Percentiles rank a stretch among this genome's conserved stretches.
Evolutionary conservation across 2,888 invertebrate species (phyloP).

Genomic region (Megastigmus dorsalis): DNA sequence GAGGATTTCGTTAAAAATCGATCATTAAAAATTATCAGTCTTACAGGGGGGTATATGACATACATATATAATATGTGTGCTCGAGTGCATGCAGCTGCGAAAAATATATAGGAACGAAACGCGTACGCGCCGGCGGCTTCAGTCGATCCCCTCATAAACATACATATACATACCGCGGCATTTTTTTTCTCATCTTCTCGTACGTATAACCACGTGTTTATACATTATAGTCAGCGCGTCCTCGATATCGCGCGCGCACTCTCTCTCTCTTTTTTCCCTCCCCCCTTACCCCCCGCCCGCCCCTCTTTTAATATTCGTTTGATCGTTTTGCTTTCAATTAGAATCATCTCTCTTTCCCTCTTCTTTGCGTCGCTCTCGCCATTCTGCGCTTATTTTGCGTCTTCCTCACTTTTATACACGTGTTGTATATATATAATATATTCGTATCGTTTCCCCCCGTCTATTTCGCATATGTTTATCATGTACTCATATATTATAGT

Average conservation of each 20-base stretch:
- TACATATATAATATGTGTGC: too few species aligned
- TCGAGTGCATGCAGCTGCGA: too few species aligned
- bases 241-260: neutral
- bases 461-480: neutral
- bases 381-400: neutral
- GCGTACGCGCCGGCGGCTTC: too few species aligned
- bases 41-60: slow-evolving; percentile 7
- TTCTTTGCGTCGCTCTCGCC: neutral
- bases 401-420: neutral
- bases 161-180: too few species aligned
- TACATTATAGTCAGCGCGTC: neutral
- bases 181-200: neutral
- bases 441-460: too few species aligned
- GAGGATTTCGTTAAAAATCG: slow-evolving; percentile 24
- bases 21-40: slow-evolving; percentile 39
- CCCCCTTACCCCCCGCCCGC: too few species aligned
- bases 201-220: neutral
- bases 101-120: too few species aligned
- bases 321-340: neutral
- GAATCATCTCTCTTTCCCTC: neutral
- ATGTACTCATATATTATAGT: too few species aligned
- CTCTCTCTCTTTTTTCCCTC: too few species aligned
- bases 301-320: too few species aligned
- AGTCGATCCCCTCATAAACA: too few species aligned
- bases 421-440: too few species aligned